Evolutionary conservation across 2,888 invertebrate species (phyloP), one percentile per base, ranked within the genome.

Genomic region (Nomada ferruginata): DNA sequence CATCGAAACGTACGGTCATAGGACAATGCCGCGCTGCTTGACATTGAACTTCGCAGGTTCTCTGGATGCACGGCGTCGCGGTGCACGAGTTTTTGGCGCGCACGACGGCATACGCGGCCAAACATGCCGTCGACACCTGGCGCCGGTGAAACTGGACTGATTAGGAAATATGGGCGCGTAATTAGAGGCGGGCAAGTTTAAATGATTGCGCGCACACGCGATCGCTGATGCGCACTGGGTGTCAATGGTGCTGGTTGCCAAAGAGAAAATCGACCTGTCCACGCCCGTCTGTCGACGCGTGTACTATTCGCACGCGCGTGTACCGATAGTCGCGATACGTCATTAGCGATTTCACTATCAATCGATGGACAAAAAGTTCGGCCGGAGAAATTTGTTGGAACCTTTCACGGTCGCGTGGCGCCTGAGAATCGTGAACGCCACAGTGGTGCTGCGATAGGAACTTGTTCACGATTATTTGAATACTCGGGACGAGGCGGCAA

Each of bases 131-230:
- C 79, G 73, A 60, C 73, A 53, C 74, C 60, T 85, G 88, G 84
- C 87, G 86, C 77, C 85, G 85, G 90, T 88, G 91, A 92, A 92
- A 92, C 87, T 88, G 84, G 85, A 81, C 91, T 87, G 92, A 92
- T 93, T 92, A 92, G 89, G 91, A 92, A 93, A 93, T 90, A 90
- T 92, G 80, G 77, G 76, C 90, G 90, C 90, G 92, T 92, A 92
- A 93, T 92, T 93, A 93, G 88, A 92, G 82, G 86, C 82, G 85
- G 84, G 81, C 76, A 76, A 87, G 88, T 89, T 90, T 84, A 86
- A 90, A 86, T 87, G 84, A 83, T 79, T 84, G 74, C 77, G 88
- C 77, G 82, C 82, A 79, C 85, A 84, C 79, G 79, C 81, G 82
- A 82, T 79, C 82, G 74, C 76, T 79, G 84, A 91, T 91, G 92